Evolutionary conservation across 1,140 invertebrate genomes (phyloP).

Genomic region (Leucophenga varia): DNA sequence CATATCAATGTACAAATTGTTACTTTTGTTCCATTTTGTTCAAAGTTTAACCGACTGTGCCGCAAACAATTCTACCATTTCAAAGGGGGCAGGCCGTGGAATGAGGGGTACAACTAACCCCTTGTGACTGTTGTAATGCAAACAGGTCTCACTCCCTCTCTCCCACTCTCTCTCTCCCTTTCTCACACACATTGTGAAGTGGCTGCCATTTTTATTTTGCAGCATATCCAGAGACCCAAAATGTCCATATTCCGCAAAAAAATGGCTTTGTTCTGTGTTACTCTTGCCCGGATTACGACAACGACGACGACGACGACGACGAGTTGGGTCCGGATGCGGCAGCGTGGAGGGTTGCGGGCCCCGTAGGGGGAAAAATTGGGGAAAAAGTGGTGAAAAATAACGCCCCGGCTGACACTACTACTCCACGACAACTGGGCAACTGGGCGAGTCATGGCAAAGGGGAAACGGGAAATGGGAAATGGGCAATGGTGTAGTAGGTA

Average conservation of each 20-base stretch:
- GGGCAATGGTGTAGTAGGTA: slow-evolving; percentile 2
- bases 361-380: slow-evolving; percentile 43
- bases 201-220: slow-evolving; percentile 34
- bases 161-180: too few relatives aligned
- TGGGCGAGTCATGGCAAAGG: too few relatives aligned
- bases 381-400: slow-evolving; percentile 36
- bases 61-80: slow-evolving; percentile 23
- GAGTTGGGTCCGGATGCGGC: slow-evolving; percentile 9
- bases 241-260: slow-evolving; percentile 41
- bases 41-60: slow-evolving; percentile 30
- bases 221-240: slow-evolving; percentile 20
- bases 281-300: slow-evolving; percentile 2
- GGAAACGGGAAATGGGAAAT: too few relatives aligned
- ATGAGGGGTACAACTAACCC: not conserved
- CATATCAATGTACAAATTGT: too few relatives aligned
- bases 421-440: too few relatives aligned
- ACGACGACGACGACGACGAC: slow-evolving; percentile 12
- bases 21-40: slow-evolving; percentile 21
- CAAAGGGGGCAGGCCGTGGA: not conserved
- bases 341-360: slow-evolving; percentile 28
- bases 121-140: slow-evolving; percentile 17
- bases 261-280: slow-evolving; percentile 40
- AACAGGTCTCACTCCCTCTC: slow-evolving; percentile 13
- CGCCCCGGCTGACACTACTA: slow-evolving; percentile 16
- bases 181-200: slow-evolving; percentile 2